Evolutionary conservation across 2,888 invertebrate species (phyloP).

Genomic region (Dryomyza anilis): DNA sequence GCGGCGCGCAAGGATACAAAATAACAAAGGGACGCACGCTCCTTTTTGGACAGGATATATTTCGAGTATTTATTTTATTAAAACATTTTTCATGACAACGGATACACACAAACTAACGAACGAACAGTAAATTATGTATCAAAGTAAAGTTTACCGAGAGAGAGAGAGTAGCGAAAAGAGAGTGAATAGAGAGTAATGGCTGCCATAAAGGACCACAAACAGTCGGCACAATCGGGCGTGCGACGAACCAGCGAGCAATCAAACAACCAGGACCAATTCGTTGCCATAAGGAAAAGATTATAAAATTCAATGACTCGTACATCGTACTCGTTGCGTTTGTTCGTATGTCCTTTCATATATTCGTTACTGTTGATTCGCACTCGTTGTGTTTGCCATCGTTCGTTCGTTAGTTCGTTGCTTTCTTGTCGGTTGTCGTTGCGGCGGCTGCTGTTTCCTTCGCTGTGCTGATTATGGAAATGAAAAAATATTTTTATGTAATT

Average conservation of each 20-base stretch:
- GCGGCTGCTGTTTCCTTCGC: neutral
- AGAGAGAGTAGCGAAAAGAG: neutral
- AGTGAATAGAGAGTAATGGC: too few relatives aligned
- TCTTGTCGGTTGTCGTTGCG: too few relatives aligned
- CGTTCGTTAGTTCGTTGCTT: neutral
- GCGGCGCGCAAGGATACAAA: slow-evolving; percentile 6
- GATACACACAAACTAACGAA: slow-evolving; percentile 5
- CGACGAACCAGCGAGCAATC: too few relatives aligned
- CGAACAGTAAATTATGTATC: too few relatives aligned
- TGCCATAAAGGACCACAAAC: too few relatives aligned
- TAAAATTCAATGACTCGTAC: too few relatives aligned
- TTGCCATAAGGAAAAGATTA: too few relatives aligned
- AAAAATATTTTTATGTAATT: slow-evolving; percentile 3
- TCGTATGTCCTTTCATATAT: too few relatives aligned
- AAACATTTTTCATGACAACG: neutral
- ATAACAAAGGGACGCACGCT: slow-evolving; percentile 17
- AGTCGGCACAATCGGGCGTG: neutral
- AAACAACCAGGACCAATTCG: too few relatives aligned
- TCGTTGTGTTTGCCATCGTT: too few relatives aligned
- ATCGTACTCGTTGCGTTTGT: too few relatives aligned
- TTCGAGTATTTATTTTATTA: slow-evolving; percentile 3
- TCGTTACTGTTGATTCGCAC: too few relatives aligned
- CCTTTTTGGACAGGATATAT: slow-evolving; percentile 10
- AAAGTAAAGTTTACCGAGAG: neutral
- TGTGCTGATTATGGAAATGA: neutral